Base-by-base conservation (phyloP, 2,888 invertebrate species). In the Pristionchus arcanus region DNA sequence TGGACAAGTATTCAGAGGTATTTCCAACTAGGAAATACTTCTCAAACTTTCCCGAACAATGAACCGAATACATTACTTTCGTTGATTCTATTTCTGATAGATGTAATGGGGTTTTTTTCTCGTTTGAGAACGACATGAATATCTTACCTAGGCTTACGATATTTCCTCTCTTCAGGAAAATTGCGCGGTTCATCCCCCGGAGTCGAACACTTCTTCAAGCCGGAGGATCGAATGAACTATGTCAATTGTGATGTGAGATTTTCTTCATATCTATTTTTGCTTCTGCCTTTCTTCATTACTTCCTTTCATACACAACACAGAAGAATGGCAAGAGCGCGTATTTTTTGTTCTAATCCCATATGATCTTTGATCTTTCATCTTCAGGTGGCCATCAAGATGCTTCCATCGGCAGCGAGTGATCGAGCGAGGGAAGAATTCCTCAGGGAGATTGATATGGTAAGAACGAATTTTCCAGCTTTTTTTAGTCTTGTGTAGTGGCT, bases 371-470 rank as follows among this genome's bases (percentile, higher is more conserved):
- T 77, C n/a, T 55, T 90, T 31, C n/a, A n/a, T 90, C 71, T 31
- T 77, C 59, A 83, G 83, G 90, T 90, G 1, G 86, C 85, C 28
- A 77, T 93, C 63, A 93, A 93, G 68, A 94, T 93, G 93, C 90
- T 94, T 25, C 94, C 93, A 55, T 91, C 91, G 53, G 92, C 93
- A 90, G 93, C 94, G 5, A 91, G 90, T 53, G 94, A 94, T n/a
- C 89, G 92, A 16, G 92, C 93, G 21, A 91, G 90, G 74, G 90
- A 91, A 28, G 93, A 94, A 87, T 94, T 94, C 89, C 66, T 92
- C 83, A 91, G 92, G 71, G 94, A 94, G 87, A 94, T 94, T 49
- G 92, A 94, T 37, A 63, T 94, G 90, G 93, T 93, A 13, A 49
- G 4, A 49, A 49, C 13, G 42, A 49, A 49, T 49, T 49, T 49